Conservation (phyloP, 2,113 vertebrate genomes). For the Clarias gariepinus region DNA sequence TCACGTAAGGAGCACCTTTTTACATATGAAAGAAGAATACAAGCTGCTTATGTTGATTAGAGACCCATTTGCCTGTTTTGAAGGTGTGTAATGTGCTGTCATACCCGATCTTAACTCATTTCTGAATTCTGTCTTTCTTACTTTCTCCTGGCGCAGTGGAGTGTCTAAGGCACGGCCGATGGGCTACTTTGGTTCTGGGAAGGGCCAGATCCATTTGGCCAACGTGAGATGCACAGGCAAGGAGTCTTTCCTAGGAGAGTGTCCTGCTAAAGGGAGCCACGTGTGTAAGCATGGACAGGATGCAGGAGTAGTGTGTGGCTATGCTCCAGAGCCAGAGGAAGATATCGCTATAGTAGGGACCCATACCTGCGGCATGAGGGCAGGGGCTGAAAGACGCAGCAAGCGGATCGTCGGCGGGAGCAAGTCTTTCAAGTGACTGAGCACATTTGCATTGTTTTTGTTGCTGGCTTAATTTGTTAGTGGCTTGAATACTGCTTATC, state of each 20-base stretch:
- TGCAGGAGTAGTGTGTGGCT: constrained; percentile 82
- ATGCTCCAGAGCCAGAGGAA: constrained; percentile 58
- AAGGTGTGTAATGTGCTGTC: not conserved
- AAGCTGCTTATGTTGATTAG: not conserved
- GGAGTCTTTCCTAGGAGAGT: constrained; percentile 81
- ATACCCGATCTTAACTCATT: not conserved
- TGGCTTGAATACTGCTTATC: not conserved
- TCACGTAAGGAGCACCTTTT: constrained; percentile 61
- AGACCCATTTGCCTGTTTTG: not conserved
- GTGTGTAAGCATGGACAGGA: constrained; percentile 80
- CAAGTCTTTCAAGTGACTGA: constrained; percentile 64
- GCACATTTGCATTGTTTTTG: not conserved
- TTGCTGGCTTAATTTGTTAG: not conserved
- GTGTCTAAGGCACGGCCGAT: constrained; percentile 75
- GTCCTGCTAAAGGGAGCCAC: constrained; percentile 68
- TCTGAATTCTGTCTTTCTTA: not conserved
- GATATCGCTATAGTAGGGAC: constrained; percentile 46
- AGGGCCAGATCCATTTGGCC: constrained; percentile 81
- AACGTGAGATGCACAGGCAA: constrained; percentile 83
- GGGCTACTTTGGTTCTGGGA: constrained; percentile 80
- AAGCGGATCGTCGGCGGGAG: constrained; percentile 77
- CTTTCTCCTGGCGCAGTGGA: constrained; percentile 70
- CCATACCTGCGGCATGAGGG: constrained; percentile 71
- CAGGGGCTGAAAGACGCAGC: constrained; percentile 67
- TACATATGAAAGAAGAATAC: not conserved